Evolutionary conservation across 2,113 vertebrate genomes (phyloP).

Genomic region (Pangasianodon gigas): DNA sequence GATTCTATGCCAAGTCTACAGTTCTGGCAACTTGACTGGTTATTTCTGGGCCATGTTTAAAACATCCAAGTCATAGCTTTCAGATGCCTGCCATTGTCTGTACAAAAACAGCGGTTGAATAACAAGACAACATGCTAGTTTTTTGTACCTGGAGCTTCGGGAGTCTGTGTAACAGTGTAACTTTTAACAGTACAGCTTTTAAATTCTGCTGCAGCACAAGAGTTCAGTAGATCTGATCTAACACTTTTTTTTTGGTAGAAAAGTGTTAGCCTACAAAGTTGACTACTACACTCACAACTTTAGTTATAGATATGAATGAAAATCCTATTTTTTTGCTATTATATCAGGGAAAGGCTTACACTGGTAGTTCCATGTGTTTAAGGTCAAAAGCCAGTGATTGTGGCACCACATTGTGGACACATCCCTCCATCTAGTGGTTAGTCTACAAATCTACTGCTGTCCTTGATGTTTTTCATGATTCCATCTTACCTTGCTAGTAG

Average conservation of each 20-base stretch:
- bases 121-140: not conserved
- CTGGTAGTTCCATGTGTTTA: not conserved
- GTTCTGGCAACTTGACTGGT: not conserved
- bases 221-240: too few relatives aligned
- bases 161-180: not conserved
- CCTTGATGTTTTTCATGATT: not conserved
- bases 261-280: not conserved
- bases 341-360: not conserved
- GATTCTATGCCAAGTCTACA: too few relatives aligned
- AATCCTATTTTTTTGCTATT: not conserved
- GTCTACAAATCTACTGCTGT: not conserved
- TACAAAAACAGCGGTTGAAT: too few relatives aligned
- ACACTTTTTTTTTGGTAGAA: too few relatives aligned
- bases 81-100: not conserved
- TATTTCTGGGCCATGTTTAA: too few relatives aligned
- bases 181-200: not conserved
- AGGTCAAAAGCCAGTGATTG: not conserved
- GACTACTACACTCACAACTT: not conserved
- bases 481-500: not conserved
- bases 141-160: not conserved
- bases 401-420: not conserved
- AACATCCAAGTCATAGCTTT: too few relatives aligned
- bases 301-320: not conserved
- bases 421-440: not conserved
- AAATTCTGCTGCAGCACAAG: too few relatives aligned